A percentile compares a stretch with the other conserved stretches of the same genome.
These are phyloP conservation scores for Phalanger gymnotis DNA, from an alignment of 2,797 vertebrate species.

Conservation along the genomic window DNA sequence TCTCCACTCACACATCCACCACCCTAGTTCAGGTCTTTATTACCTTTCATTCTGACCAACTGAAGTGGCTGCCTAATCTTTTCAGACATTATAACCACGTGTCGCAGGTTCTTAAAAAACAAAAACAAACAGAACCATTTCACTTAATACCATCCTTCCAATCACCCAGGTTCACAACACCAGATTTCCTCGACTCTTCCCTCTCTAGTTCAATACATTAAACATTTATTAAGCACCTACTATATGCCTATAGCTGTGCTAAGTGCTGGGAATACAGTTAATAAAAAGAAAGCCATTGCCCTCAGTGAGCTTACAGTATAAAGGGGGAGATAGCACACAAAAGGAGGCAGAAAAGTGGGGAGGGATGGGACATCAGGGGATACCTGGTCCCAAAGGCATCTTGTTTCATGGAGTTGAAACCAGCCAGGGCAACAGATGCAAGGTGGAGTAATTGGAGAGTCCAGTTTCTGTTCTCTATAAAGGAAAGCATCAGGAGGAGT, in stretches of 20 bases:
- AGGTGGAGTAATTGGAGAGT: background rate
- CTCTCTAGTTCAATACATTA: background rate
- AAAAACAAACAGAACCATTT: background rate
- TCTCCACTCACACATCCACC: background rate
- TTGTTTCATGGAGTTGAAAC: background rate
- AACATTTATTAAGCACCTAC: background rate
- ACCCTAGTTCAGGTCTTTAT: background rate
- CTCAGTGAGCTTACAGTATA: background rate
- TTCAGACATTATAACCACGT: background rate
- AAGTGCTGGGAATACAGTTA: background rate
- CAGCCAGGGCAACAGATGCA: background rate
- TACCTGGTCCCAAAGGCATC: background rate
- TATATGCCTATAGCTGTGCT: background rate
- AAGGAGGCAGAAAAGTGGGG: background rate
- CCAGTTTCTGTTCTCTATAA: background rate
- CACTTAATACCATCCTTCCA: background rate
- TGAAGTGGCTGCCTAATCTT: background rate
- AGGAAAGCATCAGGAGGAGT: background rate
- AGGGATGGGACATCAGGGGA: background rate
- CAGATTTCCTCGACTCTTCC: background rate
- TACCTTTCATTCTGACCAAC: background rate
- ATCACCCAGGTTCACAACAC: background rate
- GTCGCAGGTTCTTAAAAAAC: background rate
- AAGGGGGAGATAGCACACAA: background rate
- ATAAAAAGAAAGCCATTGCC: background rate